Base-by-base conservation (phyloP, 2,113 vertebrate species). In the Micronycteris hirsuta region DNA sequence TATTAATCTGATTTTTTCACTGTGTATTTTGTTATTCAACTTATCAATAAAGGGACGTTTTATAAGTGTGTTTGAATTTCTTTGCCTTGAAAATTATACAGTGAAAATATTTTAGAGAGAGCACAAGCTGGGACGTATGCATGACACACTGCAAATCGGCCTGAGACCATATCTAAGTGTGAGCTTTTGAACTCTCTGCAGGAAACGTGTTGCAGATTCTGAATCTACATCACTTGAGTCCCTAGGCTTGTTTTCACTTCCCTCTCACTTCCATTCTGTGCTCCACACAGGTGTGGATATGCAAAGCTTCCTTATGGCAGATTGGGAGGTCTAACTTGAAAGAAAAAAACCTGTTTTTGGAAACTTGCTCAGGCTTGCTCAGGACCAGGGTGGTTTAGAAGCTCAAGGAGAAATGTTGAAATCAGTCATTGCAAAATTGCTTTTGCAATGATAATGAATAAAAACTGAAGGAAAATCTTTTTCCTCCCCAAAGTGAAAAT, bases 381-480 rank as follows among this genome's bases (percentile, higher is more conserved):
- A 81, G 71, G 89, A 86, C 78, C 52, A 92, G 86, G 31, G 93
- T 89, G 93, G 86, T 93, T 97, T 65, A 97, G 93, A 97, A 97
- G 94, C 92, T 84, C 86, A 96, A 81, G 84, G 91, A 97, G 89
- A 88, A 95, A 96, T 93, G 38, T 16, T 95, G 98, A 97, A 98
- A 98, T 97, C 77, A 76, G 86, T 95, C 81, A 85, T 97, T 97
- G 97, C 97, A 96, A 98, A 97, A 98, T 90, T 52, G 2, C 70
- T 97, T 96, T 94, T 97, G 97, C 71, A 97, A 96, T 96, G 94
- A 97, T 95, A 97, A 95, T 94, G 96, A 97, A 97, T 93, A 96
- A 96, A 93, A 97, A 89, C 92, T 89, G 80, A 95, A 94, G 36
- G 41, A 97, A 97, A 97, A 97, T 78, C 88, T 96, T 94, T 96